These are phyloP conservation scores for Embiotoca jacksoni DNA, from an alignment of 2,113 vertebrate species.

Conservation along the genomic window DNA sequence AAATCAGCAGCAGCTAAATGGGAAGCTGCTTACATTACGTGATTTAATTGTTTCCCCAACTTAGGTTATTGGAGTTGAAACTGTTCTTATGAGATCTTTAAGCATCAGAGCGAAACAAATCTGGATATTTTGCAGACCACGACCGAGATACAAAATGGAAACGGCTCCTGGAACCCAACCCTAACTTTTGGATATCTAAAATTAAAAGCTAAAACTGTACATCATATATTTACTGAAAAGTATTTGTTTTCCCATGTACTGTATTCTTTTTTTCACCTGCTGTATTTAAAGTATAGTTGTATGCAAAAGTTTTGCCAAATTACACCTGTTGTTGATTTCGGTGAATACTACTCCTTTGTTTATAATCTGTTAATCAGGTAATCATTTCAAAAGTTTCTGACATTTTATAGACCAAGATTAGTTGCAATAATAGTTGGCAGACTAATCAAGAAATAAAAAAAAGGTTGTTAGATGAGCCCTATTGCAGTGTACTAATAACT, in stretches of 20 bases:
- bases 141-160: background rate
- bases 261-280: no score
- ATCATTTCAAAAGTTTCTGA: no score
- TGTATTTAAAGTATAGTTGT: no score
- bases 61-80: background rate
- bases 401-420: no score
- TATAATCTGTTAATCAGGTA: no score
- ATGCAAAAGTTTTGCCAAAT: no score
- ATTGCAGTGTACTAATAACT: background rate
- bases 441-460: background rate
- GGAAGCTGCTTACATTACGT: background rate
- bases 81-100: background rate
- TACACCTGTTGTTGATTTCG: no score
- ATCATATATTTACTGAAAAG: background rate
- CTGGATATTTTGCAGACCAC: background rate
- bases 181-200: conserved; percentile 17
- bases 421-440: background rate
- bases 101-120: background rate
- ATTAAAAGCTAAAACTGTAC: conserved; percentile 4
- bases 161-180: background rate
- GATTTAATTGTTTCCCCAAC: background rate
- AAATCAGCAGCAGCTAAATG: background rate
- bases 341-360: no score
- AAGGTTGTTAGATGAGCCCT: background rate
- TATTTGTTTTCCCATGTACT: no score